Evolutionary conservation across 1,140 invertebrate genomes (phyloP), one percentile per base, ranked within the genome.

Genomic region (Trichonephila clavata): DNA sequence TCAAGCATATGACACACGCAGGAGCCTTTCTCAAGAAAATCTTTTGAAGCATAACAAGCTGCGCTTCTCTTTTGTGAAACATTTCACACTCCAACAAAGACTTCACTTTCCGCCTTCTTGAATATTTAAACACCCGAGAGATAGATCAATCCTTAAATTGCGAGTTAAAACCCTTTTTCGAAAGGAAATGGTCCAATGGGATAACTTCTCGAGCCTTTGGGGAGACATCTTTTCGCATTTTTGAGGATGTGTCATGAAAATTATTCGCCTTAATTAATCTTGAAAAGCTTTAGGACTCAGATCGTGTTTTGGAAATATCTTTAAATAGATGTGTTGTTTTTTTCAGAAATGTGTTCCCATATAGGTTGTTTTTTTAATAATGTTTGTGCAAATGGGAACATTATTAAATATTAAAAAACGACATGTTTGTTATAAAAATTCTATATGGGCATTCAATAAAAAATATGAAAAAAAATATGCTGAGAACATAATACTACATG

Each of bases 121-220:
- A 92, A 92, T 92, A 83, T 84, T 92, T 92, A 92, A 92, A 92
- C 90, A 92, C 90, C 90, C 90, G 59, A 20, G 90, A 92, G 77
- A 84, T 50, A 84, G 61, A 84, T 83, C 90, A 92, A 61, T 24
- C 80, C 59, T 84, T 92, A 92, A 92, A 92, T 84, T 92, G 80
- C 61, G 50, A 84, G 80, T 92, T 92, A 92, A 92, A 92, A 63
- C 57, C 81, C 61, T 68, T 59, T 57, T 77, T 84, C 24, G 32
- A 18, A 7, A 77, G 27, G 13, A 71, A 68, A 32, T 27, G 27
- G 24, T 77, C 27, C 71, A 27, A 4, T 39, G 71, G 71, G 71
- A 77, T 20, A 14, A 39, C 16, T 77, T 77, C 32, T 18, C 4
- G 24, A 18, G 14, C 71, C 27, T 32, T 77, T 77, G 27, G 71